Conservation (phyloP, 2,113 vertebrate species). For the Pan paniscus region DNA sequence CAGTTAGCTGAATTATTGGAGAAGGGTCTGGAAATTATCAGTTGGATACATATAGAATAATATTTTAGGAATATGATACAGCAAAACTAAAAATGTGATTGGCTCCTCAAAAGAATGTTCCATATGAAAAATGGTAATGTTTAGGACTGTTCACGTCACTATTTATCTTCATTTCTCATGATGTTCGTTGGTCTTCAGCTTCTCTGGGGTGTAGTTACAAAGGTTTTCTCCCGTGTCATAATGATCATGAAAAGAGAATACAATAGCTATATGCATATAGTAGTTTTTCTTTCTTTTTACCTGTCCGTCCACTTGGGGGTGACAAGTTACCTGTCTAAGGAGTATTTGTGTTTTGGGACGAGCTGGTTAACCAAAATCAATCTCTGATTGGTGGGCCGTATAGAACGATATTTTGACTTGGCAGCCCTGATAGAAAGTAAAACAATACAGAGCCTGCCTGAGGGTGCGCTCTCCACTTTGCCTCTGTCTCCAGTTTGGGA, state of each 20-base stretch:
- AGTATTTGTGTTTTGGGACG: not conserved
- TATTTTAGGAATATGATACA: not conserved
- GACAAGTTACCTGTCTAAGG: not conserved
- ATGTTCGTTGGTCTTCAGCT: not conserved
- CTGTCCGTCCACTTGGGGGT: not conserved
- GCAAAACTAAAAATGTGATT: not conserved
- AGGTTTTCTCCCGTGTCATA: not conserved
- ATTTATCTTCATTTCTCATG: not conserved
- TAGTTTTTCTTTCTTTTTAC: not conserved
- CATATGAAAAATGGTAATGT: not conserved
- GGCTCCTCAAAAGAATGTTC: not conserved
- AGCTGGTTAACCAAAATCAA: not conserved
- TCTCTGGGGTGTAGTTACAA: not conserved
- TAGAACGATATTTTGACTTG: not conserved
- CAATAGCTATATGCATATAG: not conserved
- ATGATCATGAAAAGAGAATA: not conserved
- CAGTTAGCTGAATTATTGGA: not conserved
- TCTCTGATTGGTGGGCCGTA: not conserved
- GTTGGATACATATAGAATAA: not conserved
- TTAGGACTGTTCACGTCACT: not conserved
- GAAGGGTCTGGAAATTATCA: not conserved
- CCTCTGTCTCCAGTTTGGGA: not conserved
- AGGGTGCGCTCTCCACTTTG: not conserved
- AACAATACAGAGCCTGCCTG: not conserved
- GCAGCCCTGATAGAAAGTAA: not conserved